These are phyloP conservation scores for Campylomormyrus numenius DNA, from an alignment of 2,113 vertebrate genomes.

Conservation along the genomic window DNA sequence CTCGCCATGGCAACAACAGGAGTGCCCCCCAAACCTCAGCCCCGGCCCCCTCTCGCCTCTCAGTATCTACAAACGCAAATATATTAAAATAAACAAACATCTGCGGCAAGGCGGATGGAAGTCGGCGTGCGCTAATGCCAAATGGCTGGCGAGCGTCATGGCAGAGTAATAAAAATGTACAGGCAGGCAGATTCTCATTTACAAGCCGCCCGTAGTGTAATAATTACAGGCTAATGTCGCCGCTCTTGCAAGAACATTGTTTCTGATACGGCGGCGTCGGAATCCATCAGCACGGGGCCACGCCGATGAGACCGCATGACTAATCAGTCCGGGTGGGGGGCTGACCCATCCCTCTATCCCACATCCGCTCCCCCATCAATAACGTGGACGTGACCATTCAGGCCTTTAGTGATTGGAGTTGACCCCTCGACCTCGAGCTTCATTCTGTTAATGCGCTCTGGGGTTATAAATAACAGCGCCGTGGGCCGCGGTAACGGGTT, in stretches of 20 bases:
- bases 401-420: conserved; percentile 1
- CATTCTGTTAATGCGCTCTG: background rate
- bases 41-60: background rate
- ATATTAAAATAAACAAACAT: background rate
- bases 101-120: background rate
- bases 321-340: background rate
- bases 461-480: background rate
- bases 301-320: background rate
- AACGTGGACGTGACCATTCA: background rate
- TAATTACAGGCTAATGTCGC: background rate
- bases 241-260: background rate
- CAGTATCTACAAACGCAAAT: background rate
- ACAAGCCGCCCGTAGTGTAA: background rate
- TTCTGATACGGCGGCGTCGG: background rate
- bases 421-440: background rate
- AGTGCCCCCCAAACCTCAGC: background rate
- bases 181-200: background rate
- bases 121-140: background rate
- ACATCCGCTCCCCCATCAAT: background rate
- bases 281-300: background rate
- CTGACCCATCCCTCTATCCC: background rate
- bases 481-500: background rate
- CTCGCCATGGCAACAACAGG: background rate
- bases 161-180: background rate
- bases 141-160: background rate